Evolutionary conservation across 2,113 vertebrate species (phyloP).

Genomic region (Equus quagga): DNA sequence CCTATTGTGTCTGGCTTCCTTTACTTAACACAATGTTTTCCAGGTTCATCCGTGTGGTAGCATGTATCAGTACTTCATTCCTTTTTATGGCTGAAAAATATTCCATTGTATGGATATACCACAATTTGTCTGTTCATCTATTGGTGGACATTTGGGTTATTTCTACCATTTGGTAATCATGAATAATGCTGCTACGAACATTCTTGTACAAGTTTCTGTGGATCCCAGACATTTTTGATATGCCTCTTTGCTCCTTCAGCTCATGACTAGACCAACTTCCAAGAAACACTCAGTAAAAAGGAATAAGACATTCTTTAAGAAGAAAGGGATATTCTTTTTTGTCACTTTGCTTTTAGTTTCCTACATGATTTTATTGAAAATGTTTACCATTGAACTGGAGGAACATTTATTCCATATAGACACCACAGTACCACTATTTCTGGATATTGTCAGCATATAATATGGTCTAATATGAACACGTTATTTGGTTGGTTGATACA

Average conservation of each 20-base stretch:
- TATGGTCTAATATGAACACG: background rate
- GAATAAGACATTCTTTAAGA: background rate
- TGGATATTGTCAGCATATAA: background rate
- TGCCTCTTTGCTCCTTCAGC: background rate
- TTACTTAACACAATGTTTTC: background rate
- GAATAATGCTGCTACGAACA: background rate
- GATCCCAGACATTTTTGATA: background rate
- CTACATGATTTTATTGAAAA: background rate
- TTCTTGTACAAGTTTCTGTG: background rate
- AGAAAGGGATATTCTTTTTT: background rate
- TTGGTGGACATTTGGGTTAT: background rate
- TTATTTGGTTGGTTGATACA: background rate
- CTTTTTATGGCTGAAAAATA: background rate
- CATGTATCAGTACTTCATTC: background rate
- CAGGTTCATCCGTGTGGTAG: background rate
- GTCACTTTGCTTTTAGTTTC: background rate
- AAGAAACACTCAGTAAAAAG: background rate
- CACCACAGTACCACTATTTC: background rate
- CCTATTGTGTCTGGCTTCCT: background rate
- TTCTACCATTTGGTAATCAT: background rate
- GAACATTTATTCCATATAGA: background rate
- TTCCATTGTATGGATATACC: background rate
- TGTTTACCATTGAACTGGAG: background rate
- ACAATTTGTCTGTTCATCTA: background rate
- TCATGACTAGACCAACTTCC: background rate